phyloP scores from a whole-genome alignment of 1,140 invertebrate genomes.

The Batillaria attramentaria region DNA sequence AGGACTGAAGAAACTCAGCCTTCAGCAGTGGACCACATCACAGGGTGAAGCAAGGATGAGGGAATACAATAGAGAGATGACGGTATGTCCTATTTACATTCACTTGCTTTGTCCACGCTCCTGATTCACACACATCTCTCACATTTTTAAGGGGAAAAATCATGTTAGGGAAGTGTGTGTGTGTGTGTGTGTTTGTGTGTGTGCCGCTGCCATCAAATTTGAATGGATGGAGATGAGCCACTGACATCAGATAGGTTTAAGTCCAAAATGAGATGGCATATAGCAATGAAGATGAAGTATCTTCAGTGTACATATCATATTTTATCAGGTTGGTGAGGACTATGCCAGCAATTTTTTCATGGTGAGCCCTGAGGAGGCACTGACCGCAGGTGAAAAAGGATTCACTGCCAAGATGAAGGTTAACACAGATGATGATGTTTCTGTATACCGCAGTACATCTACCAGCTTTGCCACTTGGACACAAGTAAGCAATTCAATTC shows the following conservation, averaged over 20 bases:
- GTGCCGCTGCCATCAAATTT: conserved; percentile 5
- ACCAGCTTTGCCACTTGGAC: conserved; percentile 58
- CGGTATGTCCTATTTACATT: conserved; percentile 30
- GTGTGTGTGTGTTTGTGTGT: background rate
- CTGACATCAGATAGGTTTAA: background rate
- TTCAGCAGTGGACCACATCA: conserved; percentile 55
- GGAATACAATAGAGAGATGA: conserved; percentile 30
- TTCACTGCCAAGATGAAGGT: conserved; percentile 52
- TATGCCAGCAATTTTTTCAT: conserved; percentile 65
- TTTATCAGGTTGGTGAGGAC: conserved; percentile 60
- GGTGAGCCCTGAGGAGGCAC: conserved; percentile 52
- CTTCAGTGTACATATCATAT: too few relatives aligned
- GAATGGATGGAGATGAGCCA: background rate
- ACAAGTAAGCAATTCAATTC: conserved; percentile 44
- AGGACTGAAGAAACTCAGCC: conserved; percentile 48
- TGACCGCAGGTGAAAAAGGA: conserved; percentile 42
- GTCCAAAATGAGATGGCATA: background rate
- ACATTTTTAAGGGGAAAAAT: too few relatives aligned
- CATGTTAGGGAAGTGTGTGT: too few relatives aligned
- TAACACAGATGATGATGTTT: conserved; percentile 42
- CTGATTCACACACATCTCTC: too few relatives aligned
- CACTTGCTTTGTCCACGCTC: too few relatives aligned
- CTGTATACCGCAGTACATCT: conserved; percentile 53
- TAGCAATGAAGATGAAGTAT: background rate
- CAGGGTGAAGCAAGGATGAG: conserved; percentile 47